Conservation (phyloP, 2,797 vertebrate genomes). For the Bothrops alternatus region DNA sequence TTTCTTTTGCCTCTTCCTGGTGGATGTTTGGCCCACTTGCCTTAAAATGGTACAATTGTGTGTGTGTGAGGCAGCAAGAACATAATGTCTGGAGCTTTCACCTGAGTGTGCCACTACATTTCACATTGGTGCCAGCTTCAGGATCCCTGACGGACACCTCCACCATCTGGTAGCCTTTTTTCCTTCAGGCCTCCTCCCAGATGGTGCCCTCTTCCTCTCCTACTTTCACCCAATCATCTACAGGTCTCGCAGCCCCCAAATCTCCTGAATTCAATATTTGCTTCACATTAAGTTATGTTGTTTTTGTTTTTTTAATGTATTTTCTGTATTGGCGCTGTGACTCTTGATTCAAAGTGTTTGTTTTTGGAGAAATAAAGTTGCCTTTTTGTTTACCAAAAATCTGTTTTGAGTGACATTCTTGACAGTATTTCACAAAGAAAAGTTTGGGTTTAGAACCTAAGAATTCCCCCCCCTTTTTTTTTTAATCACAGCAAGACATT, state of each 20-base stretch:
- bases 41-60: not conserved
- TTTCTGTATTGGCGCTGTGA: conserved; percentile 4
- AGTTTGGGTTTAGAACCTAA: not conserved
- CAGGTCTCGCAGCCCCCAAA: not conserved
- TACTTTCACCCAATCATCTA: not conserved
- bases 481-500: not conserved
- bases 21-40: not conserved
- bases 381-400: not conserved
- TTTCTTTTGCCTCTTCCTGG: not conserved
- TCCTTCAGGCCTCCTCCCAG: not conserved
- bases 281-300: conserved; percentile 48
- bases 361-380: conserved; percentile 41
- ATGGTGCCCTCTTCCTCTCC: not conserved
- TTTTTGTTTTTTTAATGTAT: not conserved
- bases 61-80: not conserved
- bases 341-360: conserved; percentile 31
- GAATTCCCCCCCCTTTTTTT: not conserved
- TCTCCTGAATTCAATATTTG: not conserved
- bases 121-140: not conserved
- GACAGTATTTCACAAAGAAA: not conserved
- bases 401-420: not conserved
- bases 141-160: not conserved
- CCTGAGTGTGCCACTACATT: not conserved
- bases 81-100: not conserved
- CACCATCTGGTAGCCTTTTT: not conserved